These are phyloP conservation scores for Takifugu flavidus DNA, from an alignment of 2,113 vertebrate genomes.

Conservation along the genomic window DNA sequence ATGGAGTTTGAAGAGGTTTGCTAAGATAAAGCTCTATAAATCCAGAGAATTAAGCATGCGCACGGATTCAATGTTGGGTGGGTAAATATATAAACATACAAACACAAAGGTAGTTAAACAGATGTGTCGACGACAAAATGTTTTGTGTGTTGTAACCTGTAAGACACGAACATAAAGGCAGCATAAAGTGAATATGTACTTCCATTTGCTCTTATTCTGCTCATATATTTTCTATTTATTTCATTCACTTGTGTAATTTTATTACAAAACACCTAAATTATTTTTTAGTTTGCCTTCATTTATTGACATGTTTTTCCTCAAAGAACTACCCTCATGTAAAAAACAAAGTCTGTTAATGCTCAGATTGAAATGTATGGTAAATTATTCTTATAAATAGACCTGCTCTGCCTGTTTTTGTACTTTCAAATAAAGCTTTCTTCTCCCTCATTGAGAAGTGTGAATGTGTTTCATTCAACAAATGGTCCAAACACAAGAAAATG, in stretches of 20 bases:
- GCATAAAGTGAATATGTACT: conserved; percentile 46
- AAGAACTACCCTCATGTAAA: conserved; percentile 79
- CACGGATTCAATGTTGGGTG: conserved; percentile 35
- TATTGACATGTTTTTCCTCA: conserved; percentile 75
- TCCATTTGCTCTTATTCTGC: conserved; percentile 62
- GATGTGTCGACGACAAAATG: too few species aligned
- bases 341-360: conserved; percentile 66
- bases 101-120: too few species aligned
- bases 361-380: conserved; percentile 74
- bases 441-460: conserved; percentile 50
- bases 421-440: conserved; percentile 86
- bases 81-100: too few species aligned
- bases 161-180: conserved; percentile 49
- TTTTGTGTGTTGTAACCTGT: background rate
- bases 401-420: conserved; percentile 86
- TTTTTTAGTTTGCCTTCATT: conserved; percentile 80
- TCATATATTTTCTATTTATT: conserved; percentile 87
- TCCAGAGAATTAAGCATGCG: conserved; percentile 22
- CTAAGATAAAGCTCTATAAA: conserved; percentile 31
- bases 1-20: conserved; percentile 42
- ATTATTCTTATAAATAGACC: conserved; percentile 85
- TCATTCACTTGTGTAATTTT: conserved; percentile 78
- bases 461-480: conserved; percentile 3
- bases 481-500: conserved; percentile 7
- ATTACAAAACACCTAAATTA: conserved; percentile 86